phyloP scores from a whole-genome alignment of 2,797 vertebrate species.

The Schizopygopsis pylzovi region DNA sequence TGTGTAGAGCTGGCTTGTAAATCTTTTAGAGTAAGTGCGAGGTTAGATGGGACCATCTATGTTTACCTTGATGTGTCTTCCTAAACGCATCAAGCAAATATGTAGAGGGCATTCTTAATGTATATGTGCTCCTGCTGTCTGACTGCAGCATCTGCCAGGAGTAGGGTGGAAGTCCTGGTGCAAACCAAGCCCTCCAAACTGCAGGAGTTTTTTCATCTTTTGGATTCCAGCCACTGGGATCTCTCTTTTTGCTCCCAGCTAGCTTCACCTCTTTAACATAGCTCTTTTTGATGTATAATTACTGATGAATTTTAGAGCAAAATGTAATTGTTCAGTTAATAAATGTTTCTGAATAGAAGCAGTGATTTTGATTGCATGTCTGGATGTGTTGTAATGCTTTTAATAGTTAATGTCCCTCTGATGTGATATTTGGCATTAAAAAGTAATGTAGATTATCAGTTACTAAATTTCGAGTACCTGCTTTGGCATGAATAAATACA shows the following conservation, averaged over 20 bases:
- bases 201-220: slow-evolving; percentile 70
- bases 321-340: slow-evolving; percentile 9
- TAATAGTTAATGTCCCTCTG: not conserved
- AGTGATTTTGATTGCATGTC: not conserved
- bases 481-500: slow-evolving; percentile 1
- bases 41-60: not conserved
- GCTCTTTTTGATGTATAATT: slow-evolving; percentile 17
- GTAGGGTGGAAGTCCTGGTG: slow-evolving; percentile 67
- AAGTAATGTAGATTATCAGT: slow-evolving; percentile 14
- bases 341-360: not conserved
- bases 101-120: slow-evolving; percentile 42
- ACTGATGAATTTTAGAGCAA: not conserved
- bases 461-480: not conserved
- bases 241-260: slow-evolving; percentile 9
- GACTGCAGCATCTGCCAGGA: slow-evolving; percentile 58
- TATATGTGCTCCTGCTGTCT: slow-evolving; percentile 33
- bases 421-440: not conserved
- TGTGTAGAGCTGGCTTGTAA: not conserved
- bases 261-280: slow-evolving; percentile 19
- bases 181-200: slow-evolving; percentile 71
- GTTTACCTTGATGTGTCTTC: slow-evolving; percentile 13
- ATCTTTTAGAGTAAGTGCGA: too few relatives aligned
- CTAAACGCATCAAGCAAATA: slow-evolving; percentile 28
- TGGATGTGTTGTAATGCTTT: not conserved
- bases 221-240: slow-evolving; percentile 70